A percentile compares a stretch with the other conserved stretches of the same genome.
Evolutionary conservation across 2,113 vertebrate species (phyloP).

Genomic region (Xyliphius kryptos): DNA sequence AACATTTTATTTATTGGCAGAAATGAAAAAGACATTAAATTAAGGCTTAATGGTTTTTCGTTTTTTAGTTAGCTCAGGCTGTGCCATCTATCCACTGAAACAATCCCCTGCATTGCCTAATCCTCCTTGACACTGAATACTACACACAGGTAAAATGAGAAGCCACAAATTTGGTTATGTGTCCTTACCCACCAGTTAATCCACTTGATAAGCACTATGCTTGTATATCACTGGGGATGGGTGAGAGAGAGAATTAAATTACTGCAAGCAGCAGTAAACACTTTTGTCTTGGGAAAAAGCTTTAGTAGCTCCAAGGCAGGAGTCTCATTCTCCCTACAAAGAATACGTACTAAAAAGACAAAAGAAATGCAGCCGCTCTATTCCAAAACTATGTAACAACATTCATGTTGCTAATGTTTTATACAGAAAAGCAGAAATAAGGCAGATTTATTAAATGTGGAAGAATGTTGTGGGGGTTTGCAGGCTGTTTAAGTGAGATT

Average conservation of each 20-base stretch:
- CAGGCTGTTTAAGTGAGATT: too few relatives aligned
- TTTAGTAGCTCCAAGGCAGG: slow-evolving; percentile 22
- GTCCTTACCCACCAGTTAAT: slow-evolving; percentile 73
- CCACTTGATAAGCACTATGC: slow-evolving; percentile 73
- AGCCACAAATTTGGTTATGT: slow-evolving; percentile 71
- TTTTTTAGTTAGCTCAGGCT: too few relatives aligned
- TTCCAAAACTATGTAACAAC: slow-evolving; percentile 53
- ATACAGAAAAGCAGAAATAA: too few relatives aligned
- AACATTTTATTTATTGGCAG: too few relatives aligned
- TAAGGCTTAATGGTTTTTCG: too few relatives aligned
- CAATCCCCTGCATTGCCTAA: slow-evolving; percentile 58
- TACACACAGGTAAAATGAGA: slow-evolving; percentile 65
- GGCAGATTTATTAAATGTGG: too few relatives aligned
- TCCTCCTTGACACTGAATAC: slow-evolving; percentile 66
- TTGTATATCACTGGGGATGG: slow-evolving; percentile 66
- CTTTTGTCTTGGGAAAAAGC: slow-evolving; percentile 14
- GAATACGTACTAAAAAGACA: slow-evolving; percentile 26
- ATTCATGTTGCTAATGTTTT: slow-evolving; percentile 32
- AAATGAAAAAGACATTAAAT: too few relatives aligned
- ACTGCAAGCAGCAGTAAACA: slow-evolving; percentile 55
- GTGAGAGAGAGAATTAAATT: slow-evolving; percentile 66
- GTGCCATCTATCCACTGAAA: slow-evolving; percentile 44
- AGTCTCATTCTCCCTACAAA: slow-evolving; percentile 24
- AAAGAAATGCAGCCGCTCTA: slow-evolving; percentile 39
- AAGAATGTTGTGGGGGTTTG: too few relatives aligned